Percentiles rank a stretch among this genome's conserved stretches.
Conservation (phyloP, 2,888 invertebrate species). For the Leptopilina myrica region DNA sequence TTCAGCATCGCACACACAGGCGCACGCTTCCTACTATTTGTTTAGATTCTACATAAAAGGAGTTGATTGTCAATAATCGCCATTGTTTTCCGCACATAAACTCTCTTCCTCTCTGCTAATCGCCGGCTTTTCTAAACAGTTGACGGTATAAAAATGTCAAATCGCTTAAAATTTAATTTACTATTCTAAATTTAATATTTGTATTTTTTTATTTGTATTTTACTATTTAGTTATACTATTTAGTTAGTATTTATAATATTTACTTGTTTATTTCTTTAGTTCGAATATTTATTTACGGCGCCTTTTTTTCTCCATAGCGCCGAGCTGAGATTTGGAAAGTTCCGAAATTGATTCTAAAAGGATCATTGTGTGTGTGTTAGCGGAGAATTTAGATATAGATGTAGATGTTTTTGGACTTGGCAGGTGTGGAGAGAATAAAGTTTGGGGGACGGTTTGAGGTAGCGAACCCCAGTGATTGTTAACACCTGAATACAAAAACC, state of each 20-base stretch:
- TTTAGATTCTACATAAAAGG: constrained; percentile 4
- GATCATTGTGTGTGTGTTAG: background rate
- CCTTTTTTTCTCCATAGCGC: background rate
- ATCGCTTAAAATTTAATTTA: too few relatives aligned
- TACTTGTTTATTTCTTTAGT: background rate
- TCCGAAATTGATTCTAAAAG: background rate
- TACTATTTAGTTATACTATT: too few relatives aligned
- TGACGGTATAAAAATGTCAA: too few relatives aligned
- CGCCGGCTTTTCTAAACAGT: background rate
- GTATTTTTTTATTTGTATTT: too few relatives aligned
- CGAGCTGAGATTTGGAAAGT: background rate
- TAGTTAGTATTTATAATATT: too few relatives aligned
- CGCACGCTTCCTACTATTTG: constrained; percentile 16
- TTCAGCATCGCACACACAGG: background rate
- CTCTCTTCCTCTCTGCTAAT: background rate
- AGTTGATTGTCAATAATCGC: constrained; percentile 13
- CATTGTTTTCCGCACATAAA: background rate
- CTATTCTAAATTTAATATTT: too few relatives aligned
- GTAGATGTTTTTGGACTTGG: background rate
- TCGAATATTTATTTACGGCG: background rate
- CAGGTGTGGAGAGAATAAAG: constrained; percentile 30
- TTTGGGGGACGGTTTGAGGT: constrained; percentile 10
- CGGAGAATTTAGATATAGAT: constrained; percentile 21
- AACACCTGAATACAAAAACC: constrained; percentile 33
- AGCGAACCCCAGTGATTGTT: constrained; percentile 26